A percentile compares a stretch with the other conserved stretches of the same genome.
Conservation (phyloP, 2,113 vertebrate genomes). For the Kryptolebias marmoratus region DNA sequence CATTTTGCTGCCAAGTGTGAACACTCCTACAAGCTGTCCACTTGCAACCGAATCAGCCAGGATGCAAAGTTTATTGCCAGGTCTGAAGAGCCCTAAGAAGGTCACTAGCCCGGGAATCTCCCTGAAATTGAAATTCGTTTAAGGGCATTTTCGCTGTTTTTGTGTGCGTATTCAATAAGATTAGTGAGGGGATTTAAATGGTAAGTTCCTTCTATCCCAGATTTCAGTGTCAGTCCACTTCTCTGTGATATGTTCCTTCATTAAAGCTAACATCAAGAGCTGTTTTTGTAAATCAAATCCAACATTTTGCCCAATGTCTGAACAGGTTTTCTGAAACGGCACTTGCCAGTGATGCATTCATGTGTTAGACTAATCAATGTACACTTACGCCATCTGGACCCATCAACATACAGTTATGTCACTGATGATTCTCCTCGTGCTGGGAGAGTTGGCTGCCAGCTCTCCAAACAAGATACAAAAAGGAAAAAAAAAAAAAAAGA, state of each 20-base stretch:
- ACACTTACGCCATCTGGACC: not conserved
- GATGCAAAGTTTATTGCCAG: too few relatives aligned
- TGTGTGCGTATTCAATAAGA: not conserved
- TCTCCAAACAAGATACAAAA: not conserved
- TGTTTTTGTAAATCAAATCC: not conserved
- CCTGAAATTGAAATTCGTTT: not conserved
- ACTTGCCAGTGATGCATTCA: not conserved
- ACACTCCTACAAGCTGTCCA: too few relatives aligned
- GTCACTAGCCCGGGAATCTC: not conserved
- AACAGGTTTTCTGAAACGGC: not conserved
- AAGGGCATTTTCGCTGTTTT: not conserved
- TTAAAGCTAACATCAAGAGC: not conserved
- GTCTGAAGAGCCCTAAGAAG: not conserved
- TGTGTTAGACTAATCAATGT: not conserved
- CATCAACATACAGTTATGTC: slow-evolving; percentile 1
- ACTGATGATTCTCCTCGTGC: not conserved
- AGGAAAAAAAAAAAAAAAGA: not conserved
- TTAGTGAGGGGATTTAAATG: not conserved
- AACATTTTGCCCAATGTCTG: not conserved
- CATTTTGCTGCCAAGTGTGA: too few relatives aligned
- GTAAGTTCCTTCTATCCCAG: not conserved
- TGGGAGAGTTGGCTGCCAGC: not conserved
- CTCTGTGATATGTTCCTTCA: too few relatives aligned
- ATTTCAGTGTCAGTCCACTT: not conserved
- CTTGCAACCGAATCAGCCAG: too few relatives aligned